phyloP scores from a whole-genome alignment of 2,797 vertebrate species.

The Alectoris magna region DNA sequence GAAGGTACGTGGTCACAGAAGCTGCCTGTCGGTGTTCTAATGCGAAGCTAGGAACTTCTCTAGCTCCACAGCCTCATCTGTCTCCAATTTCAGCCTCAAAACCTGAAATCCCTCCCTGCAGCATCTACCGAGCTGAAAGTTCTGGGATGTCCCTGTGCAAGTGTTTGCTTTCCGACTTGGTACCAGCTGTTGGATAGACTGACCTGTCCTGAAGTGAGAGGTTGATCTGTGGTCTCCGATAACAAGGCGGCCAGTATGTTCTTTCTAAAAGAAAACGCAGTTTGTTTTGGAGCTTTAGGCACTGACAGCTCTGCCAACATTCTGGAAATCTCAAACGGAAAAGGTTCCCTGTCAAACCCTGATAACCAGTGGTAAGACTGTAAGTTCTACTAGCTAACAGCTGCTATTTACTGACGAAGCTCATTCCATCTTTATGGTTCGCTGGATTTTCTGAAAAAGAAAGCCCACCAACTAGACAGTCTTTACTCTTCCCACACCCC shows the following conservation, averaged over 20 bases:
- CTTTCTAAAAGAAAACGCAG: constrained; percentile 85
- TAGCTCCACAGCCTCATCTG: not conserved
- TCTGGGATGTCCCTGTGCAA: not conserved
- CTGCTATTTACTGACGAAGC: not conserved
- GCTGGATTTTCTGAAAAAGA: not conserved
- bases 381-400: not conserved
- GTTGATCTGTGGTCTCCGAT: constrained; percentile 98
- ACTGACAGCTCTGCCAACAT: constrained; percentile 47
- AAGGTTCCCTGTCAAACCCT: constrained; percentile 13
- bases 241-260: constrained; percentile 93
- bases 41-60: not conserved
- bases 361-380: not conserved
- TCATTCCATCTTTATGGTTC: not conserved
- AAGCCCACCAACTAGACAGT: not conserved
- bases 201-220: constrained; percentile 94
- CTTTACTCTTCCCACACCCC: not conserved
- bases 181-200: constrained; percentile 74
- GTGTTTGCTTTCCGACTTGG: constrained; percentile 5
- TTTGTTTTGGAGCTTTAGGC: constrained; percentile 64
- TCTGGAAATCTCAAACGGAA: constrained; percentile 6
- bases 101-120: not conserved
- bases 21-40: not conserved
- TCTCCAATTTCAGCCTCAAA: not conserved
- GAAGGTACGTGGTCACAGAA: not conserved
- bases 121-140: not conserved